Conservation (phyloP, 2,888 invertebrate genomes). For the Aphodius sticticus region DNA sequence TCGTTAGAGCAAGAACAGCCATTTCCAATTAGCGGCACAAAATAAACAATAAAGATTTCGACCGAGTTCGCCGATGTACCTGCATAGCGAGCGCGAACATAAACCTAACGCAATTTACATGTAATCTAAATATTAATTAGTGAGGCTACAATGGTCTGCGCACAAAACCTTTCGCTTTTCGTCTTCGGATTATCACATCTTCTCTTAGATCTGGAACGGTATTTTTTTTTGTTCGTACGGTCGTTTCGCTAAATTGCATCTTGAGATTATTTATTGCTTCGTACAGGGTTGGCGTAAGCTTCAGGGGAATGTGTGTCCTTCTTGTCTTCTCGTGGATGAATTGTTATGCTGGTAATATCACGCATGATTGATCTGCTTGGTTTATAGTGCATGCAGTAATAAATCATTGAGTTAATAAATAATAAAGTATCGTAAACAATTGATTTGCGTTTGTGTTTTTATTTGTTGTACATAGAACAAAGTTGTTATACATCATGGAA, state of each 20-base stretch:
- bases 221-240: not conserved
- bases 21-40: not conserved
- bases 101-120: not conserved
- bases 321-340: not conserved
- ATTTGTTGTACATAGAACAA: too few species aligned
- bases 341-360: not conserved
- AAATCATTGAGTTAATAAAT: not conserved
- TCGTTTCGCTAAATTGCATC: not conserved
- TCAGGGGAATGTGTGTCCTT: not conserved
- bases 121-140: conserved; percentile 4
- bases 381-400: not conserved
- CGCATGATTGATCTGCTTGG: not conserved
- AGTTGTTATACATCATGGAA: too few species aligned
- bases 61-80: not conserved
- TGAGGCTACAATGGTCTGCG: not conserved
- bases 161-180: not conserved
- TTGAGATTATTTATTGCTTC: not conserved
- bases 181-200: not conserved
- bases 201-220: not conserved
- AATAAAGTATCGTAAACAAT: too few species aligned
- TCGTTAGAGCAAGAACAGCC: not conserved
- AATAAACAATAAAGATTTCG: conserved; percentile 4
- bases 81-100: not conserved
- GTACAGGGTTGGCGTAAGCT: not conserved
- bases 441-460: too few species aligned